Percentiles rank a stretch among this genome's conserved stretches.
Evolutionary conservation across 2,113 vertebrate species (phyloP).

Genomic region (Oncorhynchus masou): DNA sequence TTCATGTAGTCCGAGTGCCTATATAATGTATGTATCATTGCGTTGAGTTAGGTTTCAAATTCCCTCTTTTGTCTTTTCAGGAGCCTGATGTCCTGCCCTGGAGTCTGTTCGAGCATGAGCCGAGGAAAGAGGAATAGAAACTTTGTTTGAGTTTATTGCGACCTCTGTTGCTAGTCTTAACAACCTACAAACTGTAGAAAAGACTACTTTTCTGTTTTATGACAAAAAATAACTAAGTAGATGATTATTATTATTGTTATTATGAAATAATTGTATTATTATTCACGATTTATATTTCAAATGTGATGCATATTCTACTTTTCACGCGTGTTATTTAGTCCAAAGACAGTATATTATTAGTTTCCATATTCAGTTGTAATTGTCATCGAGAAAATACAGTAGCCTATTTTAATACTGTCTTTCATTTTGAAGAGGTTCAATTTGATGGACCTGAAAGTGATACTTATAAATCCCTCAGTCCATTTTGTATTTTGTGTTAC

Average conservation of each 20-base stretch:
- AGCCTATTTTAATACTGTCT: constrained; percentile 44
- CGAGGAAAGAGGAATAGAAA: constrained; percentile 25
- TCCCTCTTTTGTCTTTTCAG: constrained; percentile 35
- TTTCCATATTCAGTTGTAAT: constrained; percentile 56
- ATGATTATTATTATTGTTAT: background rate
- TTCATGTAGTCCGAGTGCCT: constrained; percentile 6
- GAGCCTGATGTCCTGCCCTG: constrained; percentile 30
- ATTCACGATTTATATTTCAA: constrained; percentile 10
- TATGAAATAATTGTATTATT: constrained; percentile 31
- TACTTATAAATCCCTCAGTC: constrained; percentile 44
- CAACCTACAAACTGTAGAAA: constrained; percentile 34
- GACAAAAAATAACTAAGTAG: constrained; percentile 45
- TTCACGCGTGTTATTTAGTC: constrained; percentile 31
- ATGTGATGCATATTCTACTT: background rate
- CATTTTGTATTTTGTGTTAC: constrained; percentile 49
- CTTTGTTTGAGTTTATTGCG: background rate
- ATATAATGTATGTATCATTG: constrained; percentile 5
- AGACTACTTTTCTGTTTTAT: constrained; percentile 16
- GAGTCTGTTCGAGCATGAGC: constrained; percentile 16
- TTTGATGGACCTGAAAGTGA: constrained; percentile 38
- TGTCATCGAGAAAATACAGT: constrained; percentile 43
- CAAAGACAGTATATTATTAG: constrained; percentile 72
- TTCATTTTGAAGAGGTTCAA: constrained; percentile 16
- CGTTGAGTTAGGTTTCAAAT: constrained; percentile 58
- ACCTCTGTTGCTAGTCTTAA: constrained; percentile 33